These are phyloP conservation scores for Ammodytes dubius DNA, from an alignment of 2,113 vertebrate species.

Conservation along the genomic window DNA sequence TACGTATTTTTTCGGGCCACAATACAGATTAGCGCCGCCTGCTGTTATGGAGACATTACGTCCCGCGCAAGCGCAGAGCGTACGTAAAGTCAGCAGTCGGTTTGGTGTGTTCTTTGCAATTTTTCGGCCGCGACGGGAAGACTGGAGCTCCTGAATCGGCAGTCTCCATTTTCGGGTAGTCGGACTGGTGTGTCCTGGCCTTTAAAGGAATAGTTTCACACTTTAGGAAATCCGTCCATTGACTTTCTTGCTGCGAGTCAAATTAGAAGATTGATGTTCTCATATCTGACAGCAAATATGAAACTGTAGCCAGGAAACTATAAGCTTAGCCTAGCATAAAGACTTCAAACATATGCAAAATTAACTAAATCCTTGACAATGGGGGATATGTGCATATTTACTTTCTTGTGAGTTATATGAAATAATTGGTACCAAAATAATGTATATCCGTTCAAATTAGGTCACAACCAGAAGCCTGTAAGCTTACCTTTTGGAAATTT, in stretches of 20 bases:
- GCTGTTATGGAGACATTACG: too few species aligned
- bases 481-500: neutral
- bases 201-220: neutral
- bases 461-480: neutral
- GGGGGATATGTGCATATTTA: neutral
- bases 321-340: slow-evolving; percentile 15
- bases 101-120: too few species aligned
- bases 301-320: neutral
- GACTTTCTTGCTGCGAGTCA: neutral
- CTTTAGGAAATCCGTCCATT: neutral
- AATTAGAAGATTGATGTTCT: neutral
- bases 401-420: neutral
- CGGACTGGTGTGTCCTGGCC: too few species aligned
- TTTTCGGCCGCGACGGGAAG: too few species aligned
- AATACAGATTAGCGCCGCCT: too few species aligned
- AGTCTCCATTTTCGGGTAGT: too few species aligned
- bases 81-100: too few species aligned
- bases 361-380: too few species aligned
- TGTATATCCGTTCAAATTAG: neutral
- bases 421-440: neutral
- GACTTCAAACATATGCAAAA: neutral
- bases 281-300: neutral
- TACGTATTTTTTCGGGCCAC: too few species aligned
- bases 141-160: too few species aligned
- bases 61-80: too few species aligned